Conservation (phyloP, 2,888 invertebrate genomes). For the Thelaira solivaga region DNA sequence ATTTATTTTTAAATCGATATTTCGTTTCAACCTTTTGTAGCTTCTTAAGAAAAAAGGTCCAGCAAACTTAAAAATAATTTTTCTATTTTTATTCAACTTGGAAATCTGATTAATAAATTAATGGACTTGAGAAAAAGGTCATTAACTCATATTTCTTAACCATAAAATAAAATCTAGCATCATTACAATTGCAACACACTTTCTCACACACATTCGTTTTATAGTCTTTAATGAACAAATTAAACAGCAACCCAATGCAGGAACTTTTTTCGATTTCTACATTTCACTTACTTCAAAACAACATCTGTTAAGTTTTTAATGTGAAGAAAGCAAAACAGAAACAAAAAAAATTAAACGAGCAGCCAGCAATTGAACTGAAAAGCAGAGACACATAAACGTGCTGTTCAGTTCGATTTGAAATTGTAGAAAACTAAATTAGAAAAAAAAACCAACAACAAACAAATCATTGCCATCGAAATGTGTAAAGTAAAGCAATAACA, state of each 20-base stretch:
- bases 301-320: conserved; percentile 56
- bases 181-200: conserved; percentile 45
- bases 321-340: conserved; percentile 6
- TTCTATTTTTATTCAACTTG: neutral
- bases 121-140: conserved; percentile 44
- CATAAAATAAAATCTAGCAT: conserved; percentile 38
- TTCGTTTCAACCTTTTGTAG: too few species aligned
- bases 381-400: conserved; percentile 44
- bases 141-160: conserved; percentile 49
- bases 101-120: neutral
- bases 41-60: too few species aligned
- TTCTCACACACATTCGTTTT: conserved; percentile 8
- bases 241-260: neutral
- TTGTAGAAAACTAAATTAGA: conserved; percentile 25
- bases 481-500: conserved; percentile 59
- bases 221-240: conserved; percentile 14
- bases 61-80: neutral
- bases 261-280: conserved; percentile 9
- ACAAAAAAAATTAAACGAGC: neutral
- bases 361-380: conserved; percentile 6
- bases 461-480: conserved; percentile 56
- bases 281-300: conserved; percentile 19
- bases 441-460: conserved; percentile 47
- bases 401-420: conserved; percentile 42
- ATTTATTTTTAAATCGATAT: too few species aligned